Evolutionary conservation across 2,797 vertebrate species (phyloP), one percentile per base, ranked within the genome.

Genomic region (Leptodactylus fallax): DNA sequence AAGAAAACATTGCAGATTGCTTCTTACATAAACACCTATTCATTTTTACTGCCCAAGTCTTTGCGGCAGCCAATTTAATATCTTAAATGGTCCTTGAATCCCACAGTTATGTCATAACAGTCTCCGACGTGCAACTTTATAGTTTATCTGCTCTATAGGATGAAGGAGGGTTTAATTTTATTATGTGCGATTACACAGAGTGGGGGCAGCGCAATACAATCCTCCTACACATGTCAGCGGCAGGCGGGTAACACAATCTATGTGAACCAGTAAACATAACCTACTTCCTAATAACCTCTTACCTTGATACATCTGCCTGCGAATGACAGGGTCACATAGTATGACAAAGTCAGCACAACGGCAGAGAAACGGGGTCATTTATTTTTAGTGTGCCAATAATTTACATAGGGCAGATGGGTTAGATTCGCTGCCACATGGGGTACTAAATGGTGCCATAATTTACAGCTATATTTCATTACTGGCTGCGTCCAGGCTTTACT

Each of bases 201-300:
- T 13, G 63, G 60, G 60, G 49, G 36, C 36, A 36, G 36, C 36
- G 36, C 36, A 36, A 91, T 88, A 86, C 88, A 92, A 92, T 92
- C 88, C 87, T 0, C 49, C 23, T 6, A 49, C 84, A 90, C 67
- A 17, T 21, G 83, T 65, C 85, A 90, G 60, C 60, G 88, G 86
- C 51, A 19, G 92, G 86, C 90, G 8, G 85, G 81, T 16, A 89
- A 79, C 87, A 5, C 8, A 25, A 79, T 78, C 74, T 77, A 49
- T 69, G 25, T 65, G 87, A 81, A 83, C 74, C 90, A 85, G 87
- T 90, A 92, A 93, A 93, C 91, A 93, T 92, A 92, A 92, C 93
- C 92, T 90, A 93, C 90, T 92, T 92, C 4, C 36, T 36, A 36
- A 36, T 36, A 36, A 36, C 36, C 36, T 36, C 87, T 56, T 84